phyloP scores from a whole-genome alignment of 2,888 invertebrate species.

The Herminia tarsipennalis region DNA sequence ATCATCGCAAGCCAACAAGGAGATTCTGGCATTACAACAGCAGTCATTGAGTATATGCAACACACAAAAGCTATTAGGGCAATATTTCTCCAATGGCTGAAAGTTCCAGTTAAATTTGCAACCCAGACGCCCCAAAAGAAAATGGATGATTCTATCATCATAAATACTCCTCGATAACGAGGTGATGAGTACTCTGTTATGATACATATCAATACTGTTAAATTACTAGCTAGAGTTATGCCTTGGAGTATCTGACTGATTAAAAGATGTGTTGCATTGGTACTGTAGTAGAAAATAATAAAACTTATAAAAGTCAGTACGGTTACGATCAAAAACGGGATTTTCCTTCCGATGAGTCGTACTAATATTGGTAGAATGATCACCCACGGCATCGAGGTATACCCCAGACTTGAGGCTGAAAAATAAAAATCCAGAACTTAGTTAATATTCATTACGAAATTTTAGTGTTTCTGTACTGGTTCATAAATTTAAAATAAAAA shows the following conservation, averaged over 20 bases:
- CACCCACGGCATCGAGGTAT: constrained; percentile 44
- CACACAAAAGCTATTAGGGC: constrained; percentile 46
- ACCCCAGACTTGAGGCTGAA: constrained; percentile 46
- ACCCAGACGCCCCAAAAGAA: constrained; percentile 64
- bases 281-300: constrained; percentile 55
- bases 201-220: constrained; percentile 55
- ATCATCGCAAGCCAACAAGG: constrained; percentile 56
- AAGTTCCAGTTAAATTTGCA: constrained; percentile 59
- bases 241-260: constrained; percentile 56
- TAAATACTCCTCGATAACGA: constrained; percentile 57
- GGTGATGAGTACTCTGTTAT: constrained; percentile 59
- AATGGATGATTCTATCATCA: constrained; percentile 58
- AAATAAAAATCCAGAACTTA: constrained; percentile 16
- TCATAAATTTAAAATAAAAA: background rate
- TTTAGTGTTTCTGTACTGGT: background rate
- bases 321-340: constrained; percentile 39
- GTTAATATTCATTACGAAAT: background rate
- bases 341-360: constrained; percentile 45
- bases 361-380: constrained; percentile 41
- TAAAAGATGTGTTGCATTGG: constrained; percentile 47
- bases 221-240: constrained; percentile 49
- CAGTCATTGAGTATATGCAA: constrained; percentile 40
- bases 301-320: constrained; percentile 46
- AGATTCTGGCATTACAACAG: constrained; percentile 50
- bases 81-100: constrained; percentile 58